Percentiles rank a stretch among this genome's conserved stretches.
These are phyloP conservation scores for Eledona agricola DNA, from an alignment of 2,888 invertebrate species.

Conservation along the genomic window DNA sequence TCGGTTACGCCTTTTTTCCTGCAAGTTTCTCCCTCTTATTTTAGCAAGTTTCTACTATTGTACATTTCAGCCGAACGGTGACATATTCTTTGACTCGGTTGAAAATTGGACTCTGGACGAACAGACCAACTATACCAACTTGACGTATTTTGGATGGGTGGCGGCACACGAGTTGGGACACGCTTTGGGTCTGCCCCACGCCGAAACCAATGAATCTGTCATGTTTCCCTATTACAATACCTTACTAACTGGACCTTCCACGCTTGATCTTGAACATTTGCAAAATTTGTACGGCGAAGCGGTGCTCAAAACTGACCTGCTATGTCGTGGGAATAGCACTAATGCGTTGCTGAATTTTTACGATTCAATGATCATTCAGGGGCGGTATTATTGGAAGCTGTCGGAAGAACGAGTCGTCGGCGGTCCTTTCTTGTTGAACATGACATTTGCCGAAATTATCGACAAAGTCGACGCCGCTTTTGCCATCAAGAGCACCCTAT, in stretches of 20 bases:
- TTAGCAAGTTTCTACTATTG: no score
- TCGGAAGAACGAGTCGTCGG: not conserved
- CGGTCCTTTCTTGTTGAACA: constrained; percentile 12
- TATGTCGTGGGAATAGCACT: constrained; percentile 3
- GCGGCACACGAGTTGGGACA: constrained; percentile 46
- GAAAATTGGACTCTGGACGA: constrained; percentile 24
- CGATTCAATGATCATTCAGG: constrained; percentile 4
- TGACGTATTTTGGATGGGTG: constrained; percentile 35
- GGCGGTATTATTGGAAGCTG: constrained; percentile 22
- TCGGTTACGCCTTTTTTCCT: constrained; percentile 3
- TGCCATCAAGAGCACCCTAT: not conserved
- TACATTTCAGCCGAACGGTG: no score
- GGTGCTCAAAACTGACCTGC: not conserved
- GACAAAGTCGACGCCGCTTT: constrained; percentile 9
- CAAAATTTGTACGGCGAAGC: constrained; percentile 6
- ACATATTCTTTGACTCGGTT: constrained; percentile 24
- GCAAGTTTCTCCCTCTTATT: no score
- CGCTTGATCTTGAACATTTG: not conserved
- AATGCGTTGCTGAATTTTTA: constrained; percentile 3
- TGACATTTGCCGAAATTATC: not conserved
- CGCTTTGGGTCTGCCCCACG: constrained; percentile 35
- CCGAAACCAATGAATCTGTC: not conserved
- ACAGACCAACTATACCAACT: no score
- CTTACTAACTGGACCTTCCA: constrained; percentile 1
- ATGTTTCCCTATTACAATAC: constrained; percentile 17